Percentiles rank a stretch among this genome's conserved stretches.
Evolutionary conservation across 2,888 invertebrate species (phyloP).

Genomic region (Pristionchus fissidentatus): DNA sequence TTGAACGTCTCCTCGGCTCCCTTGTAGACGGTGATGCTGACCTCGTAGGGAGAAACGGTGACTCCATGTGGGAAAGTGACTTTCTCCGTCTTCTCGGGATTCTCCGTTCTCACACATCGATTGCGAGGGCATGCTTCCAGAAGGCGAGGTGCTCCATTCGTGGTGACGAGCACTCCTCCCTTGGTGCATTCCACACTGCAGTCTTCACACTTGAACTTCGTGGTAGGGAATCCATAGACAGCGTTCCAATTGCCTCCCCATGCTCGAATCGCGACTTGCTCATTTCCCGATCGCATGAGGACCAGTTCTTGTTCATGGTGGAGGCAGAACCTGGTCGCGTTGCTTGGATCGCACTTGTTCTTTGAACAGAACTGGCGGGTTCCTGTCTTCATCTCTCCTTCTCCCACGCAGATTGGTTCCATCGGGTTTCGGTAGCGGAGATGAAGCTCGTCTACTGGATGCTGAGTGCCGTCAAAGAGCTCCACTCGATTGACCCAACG

Average conservation of each 20-base stretch:
- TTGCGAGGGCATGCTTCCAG: background rate
- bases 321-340: conserved; percentile 12
- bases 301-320: background rate
- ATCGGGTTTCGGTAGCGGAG: background rate
- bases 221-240: background rate
- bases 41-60: background rate
- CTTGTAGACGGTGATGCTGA: background rate
- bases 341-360: background rate
- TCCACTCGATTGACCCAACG: background rate
- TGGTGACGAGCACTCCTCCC: background rate
- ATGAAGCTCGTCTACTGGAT: background rate
- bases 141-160: background rate
- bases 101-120: background rate
- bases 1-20: background rate
- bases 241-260: background rate
- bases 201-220: background rate
- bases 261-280: background rate
- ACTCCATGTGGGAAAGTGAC: background rate
- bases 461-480: background rate
- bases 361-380: background rate
- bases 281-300: background rate
- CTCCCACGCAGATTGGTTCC: background rate
- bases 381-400: background rate
- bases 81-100: background rate
- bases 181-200: background rate